Conservation (phyloP, 2,888 invertebrate genomes). For the Erebia aethiops region DNA sequence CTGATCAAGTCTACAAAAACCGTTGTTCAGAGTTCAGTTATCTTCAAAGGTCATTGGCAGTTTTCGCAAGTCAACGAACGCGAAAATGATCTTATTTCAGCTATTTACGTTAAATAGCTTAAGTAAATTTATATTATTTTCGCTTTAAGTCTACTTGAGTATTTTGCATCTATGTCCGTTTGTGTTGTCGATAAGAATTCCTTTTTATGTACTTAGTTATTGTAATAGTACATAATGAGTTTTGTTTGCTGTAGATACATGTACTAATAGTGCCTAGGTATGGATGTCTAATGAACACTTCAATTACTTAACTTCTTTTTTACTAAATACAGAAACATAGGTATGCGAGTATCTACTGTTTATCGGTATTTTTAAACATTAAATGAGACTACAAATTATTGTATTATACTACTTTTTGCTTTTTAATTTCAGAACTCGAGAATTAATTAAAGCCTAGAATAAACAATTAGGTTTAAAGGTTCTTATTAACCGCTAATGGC, state of each 20-base stretch:
- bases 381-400: conserved; percentile 1
- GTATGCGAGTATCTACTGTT: not conserved
- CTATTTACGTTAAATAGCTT: not conserved
- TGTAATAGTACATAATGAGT: not conserved
- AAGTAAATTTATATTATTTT: no score
- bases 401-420: conserved; percentile 17
- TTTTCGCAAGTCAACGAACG: not conserved
- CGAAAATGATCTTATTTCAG: not conserved
- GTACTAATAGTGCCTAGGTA: not conserved
- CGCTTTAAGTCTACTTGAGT: not conserved
- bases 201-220: not conserved
- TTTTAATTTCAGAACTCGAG: conserved; percentile 13
- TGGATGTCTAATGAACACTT: not conserved
- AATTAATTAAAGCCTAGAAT: conserved; percentile 33
- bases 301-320: not conserved
- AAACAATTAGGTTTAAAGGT: conserved; percentile 32
- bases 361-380: not conserved
- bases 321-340: not conserved
- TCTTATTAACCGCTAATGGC: conserved; percentile 32
- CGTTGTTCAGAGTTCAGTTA: not conserved
- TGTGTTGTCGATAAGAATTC: not conserved
- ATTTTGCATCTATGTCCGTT: not conserved
- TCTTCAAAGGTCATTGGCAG: not conserved
- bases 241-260: not conserved
- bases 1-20: conserved; percentile 10